These are phyloP conservation scores for Myocastor coypus DNA, from an alignment of 2,113 vertebrate species.

Conservation along the genomic window DNA sequence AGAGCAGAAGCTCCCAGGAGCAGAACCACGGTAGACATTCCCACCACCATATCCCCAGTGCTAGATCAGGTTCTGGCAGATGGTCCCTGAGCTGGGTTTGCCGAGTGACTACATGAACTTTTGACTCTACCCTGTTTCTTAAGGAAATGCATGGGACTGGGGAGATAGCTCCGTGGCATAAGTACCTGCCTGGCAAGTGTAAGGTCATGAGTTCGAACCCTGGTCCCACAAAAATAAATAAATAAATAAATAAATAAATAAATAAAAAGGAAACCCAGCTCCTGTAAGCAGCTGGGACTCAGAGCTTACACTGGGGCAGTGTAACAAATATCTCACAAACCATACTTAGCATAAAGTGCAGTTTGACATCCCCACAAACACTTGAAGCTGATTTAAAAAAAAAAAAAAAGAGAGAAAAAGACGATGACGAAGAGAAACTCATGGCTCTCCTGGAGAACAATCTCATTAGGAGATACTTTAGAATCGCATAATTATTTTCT, in stretches of 20 bases:
- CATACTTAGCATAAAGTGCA: slow-evolving; percentile 23
- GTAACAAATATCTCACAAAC: slow-evolving; percentile 7
- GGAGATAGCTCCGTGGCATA: no score
- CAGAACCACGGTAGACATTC: not conserved
- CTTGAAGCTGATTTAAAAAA: not conserved
- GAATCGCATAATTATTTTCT: slow-evolving; percentile 71
- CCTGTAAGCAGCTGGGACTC: not conserved
- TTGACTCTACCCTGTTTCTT: rapidly evolving
- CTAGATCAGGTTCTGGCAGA: not conserved
- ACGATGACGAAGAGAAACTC: not conserved
- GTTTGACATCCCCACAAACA: slow-evolving; percentile 1
- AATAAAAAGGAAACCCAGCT: not conserved
- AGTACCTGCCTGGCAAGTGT: no score
- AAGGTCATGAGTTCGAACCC: no score
- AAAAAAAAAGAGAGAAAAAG: not conserved
- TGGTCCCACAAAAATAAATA: no score
- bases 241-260: no score
- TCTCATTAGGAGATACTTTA: slow-evolving; percentile 69
- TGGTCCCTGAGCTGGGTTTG: not conserved
- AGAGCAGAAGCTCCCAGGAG: not conserved
- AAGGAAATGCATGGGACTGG: no score
- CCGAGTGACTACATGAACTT: not conserved
- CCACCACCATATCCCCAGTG: not conserved
- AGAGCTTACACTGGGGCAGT: no score
- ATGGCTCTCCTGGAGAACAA: slow-evolving; percentile 21